Base-by-base conservation (phyloP, 2,888 invertebrate species). In the Drosophila meridiana region DNA sequence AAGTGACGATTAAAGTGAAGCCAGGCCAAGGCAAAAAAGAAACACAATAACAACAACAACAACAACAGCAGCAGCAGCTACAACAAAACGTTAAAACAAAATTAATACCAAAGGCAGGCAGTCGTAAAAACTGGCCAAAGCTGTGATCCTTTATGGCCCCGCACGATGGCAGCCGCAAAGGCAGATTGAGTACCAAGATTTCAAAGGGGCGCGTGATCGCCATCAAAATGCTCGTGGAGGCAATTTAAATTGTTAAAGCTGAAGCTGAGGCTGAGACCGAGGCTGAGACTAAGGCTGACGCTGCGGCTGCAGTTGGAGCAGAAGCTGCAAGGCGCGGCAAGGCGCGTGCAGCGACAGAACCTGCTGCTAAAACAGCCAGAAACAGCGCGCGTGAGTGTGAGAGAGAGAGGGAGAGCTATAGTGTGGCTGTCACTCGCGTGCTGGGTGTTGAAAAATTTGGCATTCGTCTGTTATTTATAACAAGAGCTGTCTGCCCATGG, bases 221-320 rank as follows among this genome's bases (percentile, higher is more conserved):
- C 89, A 90, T 90, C 90, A 90, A 88, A 90, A 87, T 90, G 86
- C 89, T 90, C 78, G 90, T 89, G 88, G 82, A 90, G 85, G 86
- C 90, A 90, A 90, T 90, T 90, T 90, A 90, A 90, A 90, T 90
- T 89, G 90, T 83, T 84, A 85, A 84, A 77, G 78, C 78, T 59
- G 52, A 34, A 2, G 52, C 52, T 34, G 42, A 26, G 4, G 43
- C 38, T 69, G 32, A n/a, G 69, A 67, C 62, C 48, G 59, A 9
- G 2, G n/a, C 52, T 11, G 48, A 14, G 11, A 42, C 36, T 67
- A 3, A n/a, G 65, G 57, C n/a, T 34, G 57, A 0, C 64, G 53
- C 34, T 26, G 14, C 4, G 55, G 26, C 55, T 55, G 38, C 55
- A 55, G 28, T 45, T 56, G 57, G n/a, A 36, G 62, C 43, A 47